Evolutionary conservation across 2,797 vertebrate genomes (phyloP).

Genomic region (Cyclura pinguis): DNA sequence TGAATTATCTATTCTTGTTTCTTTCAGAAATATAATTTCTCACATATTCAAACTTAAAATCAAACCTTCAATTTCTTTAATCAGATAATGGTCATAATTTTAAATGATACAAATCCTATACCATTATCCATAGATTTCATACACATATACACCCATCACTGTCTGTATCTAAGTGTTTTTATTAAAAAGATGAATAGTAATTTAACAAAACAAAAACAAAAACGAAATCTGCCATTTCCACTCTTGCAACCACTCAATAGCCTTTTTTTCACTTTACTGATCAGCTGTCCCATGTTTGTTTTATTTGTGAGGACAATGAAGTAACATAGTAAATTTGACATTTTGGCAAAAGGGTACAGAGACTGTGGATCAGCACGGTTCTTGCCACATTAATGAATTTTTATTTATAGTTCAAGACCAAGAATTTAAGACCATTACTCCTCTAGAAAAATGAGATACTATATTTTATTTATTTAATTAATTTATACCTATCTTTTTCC

Average conservation of each 20-base stretch:
- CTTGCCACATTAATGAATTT: not conserved
- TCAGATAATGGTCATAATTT: not conserved
- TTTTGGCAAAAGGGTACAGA: not conserved
- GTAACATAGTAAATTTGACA: not conserved
- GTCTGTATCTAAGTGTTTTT: not conserved
- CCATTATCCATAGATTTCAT: not conserved
- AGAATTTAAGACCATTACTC: not conserved
- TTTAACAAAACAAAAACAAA: not conserved
- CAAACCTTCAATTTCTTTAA: not conserved
- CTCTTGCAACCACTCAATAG: not conserved
- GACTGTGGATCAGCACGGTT: not conserved
- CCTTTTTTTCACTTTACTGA: not conserved
- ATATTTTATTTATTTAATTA: too few species aligned
- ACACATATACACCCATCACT: too few species aligned
- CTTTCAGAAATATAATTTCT: not conserved
- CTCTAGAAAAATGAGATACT: not conserved
- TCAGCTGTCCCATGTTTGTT: not conserved
- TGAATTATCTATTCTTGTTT: not conserved
- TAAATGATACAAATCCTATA: not conserved
- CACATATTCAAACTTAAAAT: slow-evolving; percentile 3
- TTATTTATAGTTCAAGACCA: not conserved
- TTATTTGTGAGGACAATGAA: not conserved
- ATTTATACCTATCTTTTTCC: too few species aligned
- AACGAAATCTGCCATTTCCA: not conserved
- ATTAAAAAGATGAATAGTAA: not conserved